Conservation (phyloP, 2,797 vertebrate species). For the Mormyrus hasselquistii region DNA sequence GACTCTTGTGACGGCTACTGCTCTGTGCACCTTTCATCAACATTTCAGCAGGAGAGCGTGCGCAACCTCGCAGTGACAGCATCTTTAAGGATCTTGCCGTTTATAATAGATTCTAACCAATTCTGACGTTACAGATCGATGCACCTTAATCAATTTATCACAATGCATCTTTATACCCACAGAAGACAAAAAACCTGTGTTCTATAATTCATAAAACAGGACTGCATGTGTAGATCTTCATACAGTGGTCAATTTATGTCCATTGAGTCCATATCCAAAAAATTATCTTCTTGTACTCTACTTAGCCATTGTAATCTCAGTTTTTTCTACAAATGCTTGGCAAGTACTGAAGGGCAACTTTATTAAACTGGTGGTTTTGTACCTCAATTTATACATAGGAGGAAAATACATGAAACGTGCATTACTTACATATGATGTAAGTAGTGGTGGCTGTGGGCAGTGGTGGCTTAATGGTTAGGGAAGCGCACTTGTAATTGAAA, state of each 20-base stretch:
- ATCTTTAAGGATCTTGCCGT: neutral
- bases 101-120: neutral
- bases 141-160: neutral
- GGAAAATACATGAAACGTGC: neutral
- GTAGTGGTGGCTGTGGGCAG: no score
- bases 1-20: neutral
- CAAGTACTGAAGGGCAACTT: neutral
- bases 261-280: neutral
- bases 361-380: neutral
- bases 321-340: neutral
- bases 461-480: no score
- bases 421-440: neutral
- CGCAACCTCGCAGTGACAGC: neutral
- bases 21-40: neutral
- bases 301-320: neutral
- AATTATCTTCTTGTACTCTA: neutral
- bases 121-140: neutral
- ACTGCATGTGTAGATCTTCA: neutral
- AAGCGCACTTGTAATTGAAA: no score
- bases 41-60: neutral
- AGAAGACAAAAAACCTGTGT: neutral
- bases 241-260: neutral
- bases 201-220: neutral
- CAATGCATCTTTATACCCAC: neutral
- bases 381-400: neutral